These are phyloP conservation scores for Thera obeliscata DNA, from an alignment of 2,888 invertebrate genomes.

Conservation along the genomic window DNA sequence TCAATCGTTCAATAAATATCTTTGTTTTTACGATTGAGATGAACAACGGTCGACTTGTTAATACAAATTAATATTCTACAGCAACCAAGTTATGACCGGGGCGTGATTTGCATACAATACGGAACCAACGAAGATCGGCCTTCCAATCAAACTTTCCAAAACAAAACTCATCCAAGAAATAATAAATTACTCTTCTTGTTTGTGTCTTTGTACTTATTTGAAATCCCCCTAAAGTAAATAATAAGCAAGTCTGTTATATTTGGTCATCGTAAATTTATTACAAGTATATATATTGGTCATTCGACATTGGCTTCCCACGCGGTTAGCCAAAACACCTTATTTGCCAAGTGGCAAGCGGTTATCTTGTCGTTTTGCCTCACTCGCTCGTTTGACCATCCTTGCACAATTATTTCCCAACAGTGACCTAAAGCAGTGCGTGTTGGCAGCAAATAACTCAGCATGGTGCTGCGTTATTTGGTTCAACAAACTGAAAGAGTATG, in stretches of 20 bases:
- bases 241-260: constrained; percentile 6
- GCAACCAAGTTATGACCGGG: constrained; percentile 33
- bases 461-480: constrained; percentile 49
- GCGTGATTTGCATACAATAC: constrained; percentile 46
- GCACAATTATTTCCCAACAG: constrained; percentile 64
- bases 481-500: constrained; percentile 40
- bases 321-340: constrained; percentile 49
- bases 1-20: constrained; percentile 76
- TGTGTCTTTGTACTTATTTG: neutral
- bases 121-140: constrained; percentile 2
- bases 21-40: constrained; percentile 66
- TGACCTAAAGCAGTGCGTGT: constrained; percentile 47
- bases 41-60: constrained; percentile 43
- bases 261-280: constrained; percentile 6
- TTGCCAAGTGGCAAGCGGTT: constrained; percentile 47
- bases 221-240: neutral
- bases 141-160: constrained; percentile 15
- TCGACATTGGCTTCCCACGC: constrained; percentile 53
- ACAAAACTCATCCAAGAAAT: constrained; percentile 8
- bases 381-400: constrained; percentile 63
- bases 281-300: constrained; percentile 27
- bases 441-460: no score
- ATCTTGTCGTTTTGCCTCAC: constrained; percentile 51
- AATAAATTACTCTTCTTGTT: constrained; percentile 1
- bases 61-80: constrained; percentile 45